Conservation (phyloP, 2,113 vertebrate genomes). For the Hymenochirus boettgeri region DNA sequence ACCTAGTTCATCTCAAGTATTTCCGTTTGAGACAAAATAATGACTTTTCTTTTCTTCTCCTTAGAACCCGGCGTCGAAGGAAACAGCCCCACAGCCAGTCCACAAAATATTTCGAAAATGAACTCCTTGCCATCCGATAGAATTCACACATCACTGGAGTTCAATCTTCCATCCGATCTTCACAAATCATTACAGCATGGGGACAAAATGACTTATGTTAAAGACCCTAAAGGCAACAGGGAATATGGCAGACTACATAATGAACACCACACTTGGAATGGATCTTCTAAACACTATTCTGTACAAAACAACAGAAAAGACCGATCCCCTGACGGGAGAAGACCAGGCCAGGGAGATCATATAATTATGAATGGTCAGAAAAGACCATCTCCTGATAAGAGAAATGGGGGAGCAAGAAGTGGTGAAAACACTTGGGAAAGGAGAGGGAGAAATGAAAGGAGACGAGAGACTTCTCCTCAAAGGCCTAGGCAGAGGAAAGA, state of each 20-base stretch:
- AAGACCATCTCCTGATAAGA: conserved; percentile 71
- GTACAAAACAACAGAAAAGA: conserved; percentile 70
- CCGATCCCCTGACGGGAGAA: conserved; percentile 71
- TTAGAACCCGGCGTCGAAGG: conserved; percentile 85
- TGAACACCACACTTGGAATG: conserved; percentile 82
- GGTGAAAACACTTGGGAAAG: conserved; percentile 80
- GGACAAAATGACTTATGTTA: conserved; percentile 73
- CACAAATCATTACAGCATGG: conserved; percentile 84
- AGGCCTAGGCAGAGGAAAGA: conserved; percentile 57
- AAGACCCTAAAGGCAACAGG: conserved; percentile 63
- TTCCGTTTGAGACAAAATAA: conserved; percentile 48
- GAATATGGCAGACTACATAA: conserved; percentile 74
- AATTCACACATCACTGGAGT: conserved; percentile 76
- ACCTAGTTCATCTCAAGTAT: conserved; percentile 43
- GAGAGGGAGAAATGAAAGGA: conserved; percentile 48
- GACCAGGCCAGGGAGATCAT: conserved; percentile 63
- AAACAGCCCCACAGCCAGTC: conserved; percentile 75
- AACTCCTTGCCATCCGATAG: conserved; percentile 63
- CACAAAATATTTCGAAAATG: conserved; percentile 95
- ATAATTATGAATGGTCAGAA: conserved; percentile 64
- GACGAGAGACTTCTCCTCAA: conserved; percentile 71
- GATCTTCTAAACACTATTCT: conserved; percentile 73
- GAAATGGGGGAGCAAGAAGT: conserved; percentile 69
- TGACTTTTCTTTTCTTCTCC: conserved; percentile 61
- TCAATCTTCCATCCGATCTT: conserved; percentile 82